Base-by-base conservation (phyloP, 2,888 invertebrate genomes). In the Augochlorella aurata region DNA sequence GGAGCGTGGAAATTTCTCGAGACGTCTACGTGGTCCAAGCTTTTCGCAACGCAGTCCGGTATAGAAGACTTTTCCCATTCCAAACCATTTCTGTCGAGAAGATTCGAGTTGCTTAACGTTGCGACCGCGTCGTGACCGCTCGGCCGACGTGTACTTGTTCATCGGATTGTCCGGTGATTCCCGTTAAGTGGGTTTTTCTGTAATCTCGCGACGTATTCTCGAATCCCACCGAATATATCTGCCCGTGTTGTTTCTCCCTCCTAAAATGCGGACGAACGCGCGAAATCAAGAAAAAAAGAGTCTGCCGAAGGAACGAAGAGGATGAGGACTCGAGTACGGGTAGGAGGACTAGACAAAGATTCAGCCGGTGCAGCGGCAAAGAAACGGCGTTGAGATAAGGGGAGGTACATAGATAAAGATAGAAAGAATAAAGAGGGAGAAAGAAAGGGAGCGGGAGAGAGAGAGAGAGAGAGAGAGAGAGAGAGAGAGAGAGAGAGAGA, bases 121-220 rank as follows among this genome's bases (percentile, higher is more conserved):
- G 29, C 29, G 29, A 29, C 29, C 29, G 29, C 29, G 29, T 3
- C 29, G 29, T 29, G 29, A 1, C 29, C 29, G 29, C 2, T 29
- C 29, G 29, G 29, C 3, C 29, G 29, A 29, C 38, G 38, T 5
- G 38, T 7, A 1, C 38, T 38, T 38, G 38, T 38, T 38, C 29
- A 16, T 38, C 47, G 49, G n/a, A 71, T 77, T 74, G 54, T 77
- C 81, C 74, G 76, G 70, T 71, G 83, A 85, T 85, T 84, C 82
- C 82, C n/a, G 87, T 80, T 81, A 83, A 88, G 87, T 87, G 85
- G 80, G 73, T 86, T 88, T 77, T 76, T 83, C 82, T 89, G 89
- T 89, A 89, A 86, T 87, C 86, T 85, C 29, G 1, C 12, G 5
- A 65, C 44, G n/a, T 44, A 12, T 44, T 44, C 44, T 5, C 44